Percentiles rank a stretch among this genome's conserved stretches.
Conservation (phyloP, 1,140 invertebrate species). For the Druon quercuslanigerum region DNA sequence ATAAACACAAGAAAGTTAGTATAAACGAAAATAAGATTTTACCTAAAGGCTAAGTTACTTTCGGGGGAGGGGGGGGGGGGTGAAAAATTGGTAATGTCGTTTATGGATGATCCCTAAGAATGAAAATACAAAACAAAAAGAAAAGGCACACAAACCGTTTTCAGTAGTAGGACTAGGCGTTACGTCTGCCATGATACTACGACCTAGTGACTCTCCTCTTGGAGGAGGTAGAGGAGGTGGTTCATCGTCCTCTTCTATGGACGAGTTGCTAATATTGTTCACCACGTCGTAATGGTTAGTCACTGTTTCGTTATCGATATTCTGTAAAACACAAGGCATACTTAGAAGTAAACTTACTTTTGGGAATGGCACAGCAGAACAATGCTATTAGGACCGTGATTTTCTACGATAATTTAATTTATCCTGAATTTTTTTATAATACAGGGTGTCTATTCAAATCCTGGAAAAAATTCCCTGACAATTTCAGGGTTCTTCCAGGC, state of each 20-base stretch:
- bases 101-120: background rate
- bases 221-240: constrained; percentile 79
- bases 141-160: constrained; percentile 59
- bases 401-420: background rate
- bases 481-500: no score
- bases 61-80: no score
- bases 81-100: no score
- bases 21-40: no score
- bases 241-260: constrained; percentile 74
- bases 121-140: constrained; percentile 3
- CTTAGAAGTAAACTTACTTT: constrained; percentile 40
- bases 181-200: constrained; percentile 64
- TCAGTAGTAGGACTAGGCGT: constrained; percentile 61
- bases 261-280: constrained; percentile 64
- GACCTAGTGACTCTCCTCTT: constrained; percentile 76
- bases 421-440: background rate
- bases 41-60: no score
- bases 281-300: constrained; percentile 69
- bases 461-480: no score
- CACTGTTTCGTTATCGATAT: constrained; percentile 60
- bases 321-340: constrained; percentile 59
- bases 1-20: no score
- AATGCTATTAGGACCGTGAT: constrained; percentile 52
- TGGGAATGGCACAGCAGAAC: constrained; percentile 54
- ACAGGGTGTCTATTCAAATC: no score